Evolutionary conservation across 2,113 vertebrate species (phyloP).

Genomic region (Motacilla tschutschensis): DNA sequence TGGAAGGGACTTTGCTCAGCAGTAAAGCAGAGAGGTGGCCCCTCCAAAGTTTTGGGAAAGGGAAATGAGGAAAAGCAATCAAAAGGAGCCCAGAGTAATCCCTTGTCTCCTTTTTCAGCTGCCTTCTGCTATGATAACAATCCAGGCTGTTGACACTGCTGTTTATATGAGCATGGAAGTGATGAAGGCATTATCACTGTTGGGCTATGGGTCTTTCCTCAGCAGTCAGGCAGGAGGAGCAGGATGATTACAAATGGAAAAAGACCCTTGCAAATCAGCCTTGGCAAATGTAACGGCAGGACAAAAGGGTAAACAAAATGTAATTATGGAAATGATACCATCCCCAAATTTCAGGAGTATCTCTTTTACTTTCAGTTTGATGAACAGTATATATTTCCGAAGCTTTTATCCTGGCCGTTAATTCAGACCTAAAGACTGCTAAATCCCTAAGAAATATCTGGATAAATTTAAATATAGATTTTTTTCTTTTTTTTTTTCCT

Average conservation of each 20-base stretch:
- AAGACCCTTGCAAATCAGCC: slow-evolving; percentile 56
- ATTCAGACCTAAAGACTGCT: background rate
- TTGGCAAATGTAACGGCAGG: slow-evolving; percentile 46
- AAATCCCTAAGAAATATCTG: background rate
- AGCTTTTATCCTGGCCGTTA: background rate
- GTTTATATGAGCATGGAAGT: slow-evolving; percentile 36
- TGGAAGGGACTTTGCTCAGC: background rate
- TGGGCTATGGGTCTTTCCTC: slow-evolving; percentile 66
- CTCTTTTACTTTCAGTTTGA: background rate
- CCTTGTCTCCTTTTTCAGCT: background rate
- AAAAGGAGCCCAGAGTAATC: background rate
- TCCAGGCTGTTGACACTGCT: slow-evolving; percentile 23
- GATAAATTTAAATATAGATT: background rate
- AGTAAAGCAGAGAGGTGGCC: background rate
- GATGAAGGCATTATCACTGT: slow-evolving; percentile 57
- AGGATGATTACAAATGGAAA: slow-evolving; percentile 61
- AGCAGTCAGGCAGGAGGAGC: slow-evolving; percentile 74
- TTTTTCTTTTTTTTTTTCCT: background rate
- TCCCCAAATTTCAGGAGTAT: background rate
- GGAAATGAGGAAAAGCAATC: slow-evolving; percentile 1
- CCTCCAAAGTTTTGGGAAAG: background rate
- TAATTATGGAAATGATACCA: slow-evolving; percentile 31
- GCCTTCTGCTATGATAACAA: slow-evolving; percentile 21
- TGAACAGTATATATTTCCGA: background rate
- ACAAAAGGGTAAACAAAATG: slow-evolving; percentile 35